These are phyloP conservation scores for Ptychoptera contaminata DNA, from an alignment of 2,888 invertebrate species.

Conservation along the genomic window DNA sequence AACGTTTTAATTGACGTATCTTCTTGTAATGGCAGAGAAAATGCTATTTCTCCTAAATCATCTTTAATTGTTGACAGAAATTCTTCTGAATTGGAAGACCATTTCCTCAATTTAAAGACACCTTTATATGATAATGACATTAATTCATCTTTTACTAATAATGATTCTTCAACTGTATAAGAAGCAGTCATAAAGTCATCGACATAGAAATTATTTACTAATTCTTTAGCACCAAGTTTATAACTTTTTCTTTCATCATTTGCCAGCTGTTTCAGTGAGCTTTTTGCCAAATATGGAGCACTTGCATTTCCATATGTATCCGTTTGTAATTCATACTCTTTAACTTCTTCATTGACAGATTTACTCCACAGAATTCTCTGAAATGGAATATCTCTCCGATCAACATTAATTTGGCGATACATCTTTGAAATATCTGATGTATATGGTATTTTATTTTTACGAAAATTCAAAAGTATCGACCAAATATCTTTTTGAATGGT, in stretches of 20 bases:
- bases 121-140: no score
- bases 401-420: slow-evolving; percentile 3
- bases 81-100: no score
- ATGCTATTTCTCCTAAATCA: no score
- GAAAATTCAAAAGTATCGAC: background rate
- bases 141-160: no score
- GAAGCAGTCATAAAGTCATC: no score
- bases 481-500: slow-evolving; percentile 1
- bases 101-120: no score
- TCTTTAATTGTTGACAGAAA: no score
- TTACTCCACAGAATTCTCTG: slow-evolving; percentile 5
- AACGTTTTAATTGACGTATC: background rate
- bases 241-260: slow-evolving; percentile 10
- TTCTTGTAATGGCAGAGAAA: background rate
- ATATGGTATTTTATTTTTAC: slow-evolving; percentile 5
- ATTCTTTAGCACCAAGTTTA: background rate
- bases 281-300: slow-evolving; percentile 3
- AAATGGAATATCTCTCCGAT: background rate
- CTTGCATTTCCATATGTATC: slow-evolving; percentile 4
- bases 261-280: slow-evolving; percentile 6
- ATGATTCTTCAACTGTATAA: no score
- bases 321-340: slow-evolving; percentile 1
- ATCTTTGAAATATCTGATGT: slow-evolving; percentile 6
- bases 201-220: slow-evolving; percentile 4
- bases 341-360: background rate